phyloP scores from a whole-genome alignment of 2,888 invertebrate species.

The Platycnemis pennipes region DNA sequence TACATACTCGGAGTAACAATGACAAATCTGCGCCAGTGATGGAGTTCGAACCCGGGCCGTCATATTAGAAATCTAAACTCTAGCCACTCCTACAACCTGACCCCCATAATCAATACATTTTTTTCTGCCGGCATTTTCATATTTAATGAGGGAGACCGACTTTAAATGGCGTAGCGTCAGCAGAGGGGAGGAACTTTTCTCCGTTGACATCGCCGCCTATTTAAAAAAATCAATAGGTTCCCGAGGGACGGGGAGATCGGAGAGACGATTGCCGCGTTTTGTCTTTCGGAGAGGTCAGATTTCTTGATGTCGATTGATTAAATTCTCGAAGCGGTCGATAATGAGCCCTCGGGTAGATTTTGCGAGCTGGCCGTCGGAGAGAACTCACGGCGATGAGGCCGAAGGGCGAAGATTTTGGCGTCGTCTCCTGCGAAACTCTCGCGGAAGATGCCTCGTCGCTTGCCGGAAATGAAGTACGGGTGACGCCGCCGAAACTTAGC shows the following conservation, averaged over 20 bases:
- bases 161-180: not conserved
- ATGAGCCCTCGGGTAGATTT: not conserved
- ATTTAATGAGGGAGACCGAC: not conserved
- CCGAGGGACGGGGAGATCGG: not conserved
- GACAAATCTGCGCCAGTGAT: too few relatives aligned
- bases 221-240: not conserved
- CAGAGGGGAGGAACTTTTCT: not conserved
- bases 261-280: not conserved
- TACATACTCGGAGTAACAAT: too few relatives aligned
- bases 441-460: too few relatives aligned
- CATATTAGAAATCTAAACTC: too few relatives aligned
- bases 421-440: too few relatives aligned
- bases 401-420: too few relatives aligned
- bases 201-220: not conserved
- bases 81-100: too few relatives aligned
- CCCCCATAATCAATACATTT: not conserved
- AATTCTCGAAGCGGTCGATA: not conserved
- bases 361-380: not conserved
- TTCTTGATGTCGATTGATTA: slow-evolving; percentile 12
- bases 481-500: too few relatives aligned
- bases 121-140: too few relatives aligned
- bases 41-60: too few relatives aligned
- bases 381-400: too few relatives aligned
- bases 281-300: not conserved
- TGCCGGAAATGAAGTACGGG: too few relatives aligned